These are phyloP conservation scores for Protosalanx chinensis DNA, from an alignment of 2,797 vertebrate genomes.

Conservation along the genomic window DNA sequence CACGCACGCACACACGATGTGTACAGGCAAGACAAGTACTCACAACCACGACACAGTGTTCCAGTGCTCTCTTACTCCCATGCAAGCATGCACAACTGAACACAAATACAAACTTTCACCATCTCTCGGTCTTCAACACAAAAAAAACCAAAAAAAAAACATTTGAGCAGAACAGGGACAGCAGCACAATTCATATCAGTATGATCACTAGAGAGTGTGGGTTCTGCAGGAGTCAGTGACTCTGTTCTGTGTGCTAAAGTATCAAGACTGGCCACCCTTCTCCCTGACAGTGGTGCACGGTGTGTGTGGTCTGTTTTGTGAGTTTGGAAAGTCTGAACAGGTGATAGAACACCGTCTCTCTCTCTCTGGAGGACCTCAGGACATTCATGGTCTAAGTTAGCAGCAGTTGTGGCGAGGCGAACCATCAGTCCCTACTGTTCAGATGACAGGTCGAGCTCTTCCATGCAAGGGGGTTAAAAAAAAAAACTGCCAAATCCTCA, in stretches of 20 bases:
- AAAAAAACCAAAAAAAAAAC: constrained; percentile 14
- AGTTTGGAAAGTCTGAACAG: background rate
- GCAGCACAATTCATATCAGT: constrained; percentile 52
- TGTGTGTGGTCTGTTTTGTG: background rate
- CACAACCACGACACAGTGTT: constrained; percentile 51
- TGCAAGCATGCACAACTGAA: constrained; percentile 53
- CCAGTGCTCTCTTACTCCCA: constrained; percentile 41
- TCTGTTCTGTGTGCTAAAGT: too few species aligned
- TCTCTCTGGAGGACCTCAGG: constrained; percentile 47
- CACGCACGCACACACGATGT: constrained; percentile 58
- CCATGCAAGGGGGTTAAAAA: constrained; percentile 55
- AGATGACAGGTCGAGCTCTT: constrained; percentile 44
- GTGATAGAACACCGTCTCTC: constrained; percentile 44
- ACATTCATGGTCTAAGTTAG: constrained; percentile 74
- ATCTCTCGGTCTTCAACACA: constrained; percentile 55
- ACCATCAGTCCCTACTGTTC: constrained; percentile 63
- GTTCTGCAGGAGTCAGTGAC: background rate
- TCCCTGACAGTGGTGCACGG: background rate
- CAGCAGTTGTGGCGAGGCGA: constrained; percentile 68
- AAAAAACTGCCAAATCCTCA: constrained; percentile 49
- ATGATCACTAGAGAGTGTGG: background rate
- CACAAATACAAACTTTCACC: constrained; percentile 62
- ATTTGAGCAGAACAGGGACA: constrained; percentile 60
- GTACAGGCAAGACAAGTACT: constrained; percentile 50
- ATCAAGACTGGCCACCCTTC: too few species aligned